These are phyloP conservation scores for Amblyjoppa fuscipennis DNA, from an alignment of 2,888 invertebrate genomes.

Conservation along the genomic window DNA sequence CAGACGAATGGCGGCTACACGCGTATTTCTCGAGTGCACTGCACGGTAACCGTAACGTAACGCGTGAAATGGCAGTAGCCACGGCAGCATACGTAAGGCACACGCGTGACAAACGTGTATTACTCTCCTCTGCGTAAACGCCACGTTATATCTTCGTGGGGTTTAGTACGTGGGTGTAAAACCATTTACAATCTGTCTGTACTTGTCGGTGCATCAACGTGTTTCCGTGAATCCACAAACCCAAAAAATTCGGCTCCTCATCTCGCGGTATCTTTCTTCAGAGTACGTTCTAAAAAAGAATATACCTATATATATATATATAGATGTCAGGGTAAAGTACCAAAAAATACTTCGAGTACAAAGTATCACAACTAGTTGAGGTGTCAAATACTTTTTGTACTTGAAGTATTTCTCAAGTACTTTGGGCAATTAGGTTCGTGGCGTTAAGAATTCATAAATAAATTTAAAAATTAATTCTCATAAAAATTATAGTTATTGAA, in stretches of 20 bases:
- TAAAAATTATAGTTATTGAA: no score
- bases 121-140: slow-evolving; percentile 13
- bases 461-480: no score
- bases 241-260: slow-evolving; percentile 20
- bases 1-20: slow-evolving; percentile 36
- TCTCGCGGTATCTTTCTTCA: neutral
- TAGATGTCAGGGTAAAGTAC: no score
- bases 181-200: slow-evolving; percentile 19
- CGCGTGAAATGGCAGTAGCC: neutral
- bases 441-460: no score
- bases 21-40: slow-evolving; percentile 33
- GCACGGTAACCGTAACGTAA: slow-evolving; percentile 15
- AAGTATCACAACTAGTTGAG: no score
- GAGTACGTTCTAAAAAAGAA: neutral
- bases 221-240: slow-evolving; percentile 28
- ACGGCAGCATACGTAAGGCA: slow-evolving; percentile 7
- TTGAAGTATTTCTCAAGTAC: no score
- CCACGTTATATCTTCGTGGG: slow-evolving; percentile 5
- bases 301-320: no score
- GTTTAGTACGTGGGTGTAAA: slow-evolving; percentile 3
- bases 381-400: no score
- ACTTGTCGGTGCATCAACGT: neutral
- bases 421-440: no score
- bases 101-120: slow-evolving; percentile 47
- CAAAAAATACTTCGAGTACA: no score